phyloP scores from a whole-genome alignment of 2,888 invertebrate species.

The Philopedon plagiatum region DNA sequence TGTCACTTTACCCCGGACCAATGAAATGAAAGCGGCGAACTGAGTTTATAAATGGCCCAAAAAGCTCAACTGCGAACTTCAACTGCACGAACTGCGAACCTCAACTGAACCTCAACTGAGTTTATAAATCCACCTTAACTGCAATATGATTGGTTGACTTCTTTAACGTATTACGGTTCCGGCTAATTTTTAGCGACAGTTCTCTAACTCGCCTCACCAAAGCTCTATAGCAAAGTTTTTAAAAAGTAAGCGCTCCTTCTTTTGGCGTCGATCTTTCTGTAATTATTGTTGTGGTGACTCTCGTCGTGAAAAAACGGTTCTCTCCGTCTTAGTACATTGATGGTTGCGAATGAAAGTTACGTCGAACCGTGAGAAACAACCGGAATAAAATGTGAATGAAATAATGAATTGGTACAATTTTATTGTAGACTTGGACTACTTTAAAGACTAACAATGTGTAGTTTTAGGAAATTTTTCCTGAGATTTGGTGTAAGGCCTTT shows the following conservation, averaged over 20 bases:
- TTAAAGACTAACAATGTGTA: slow-evolving; percentile 3
- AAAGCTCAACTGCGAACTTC: too few species aligned
- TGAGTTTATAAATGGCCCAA: too few species aligned
- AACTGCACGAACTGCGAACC: too few species aligned
- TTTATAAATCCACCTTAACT: too few species aligned
- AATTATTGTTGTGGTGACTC: slow-evolving; percentile 49
- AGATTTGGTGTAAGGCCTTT: slow-evolving; percentile 1
- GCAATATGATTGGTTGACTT: too few species aligned
- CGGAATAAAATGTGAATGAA: slow-evolving; percentile 32
- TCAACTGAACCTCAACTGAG: too few species aligned
- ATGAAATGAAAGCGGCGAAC: too few species aligned
- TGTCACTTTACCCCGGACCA: too few species aligned
- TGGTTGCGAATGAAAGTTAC: slow-evolving; percentile 39
- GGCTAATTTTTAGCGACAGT: background rate
- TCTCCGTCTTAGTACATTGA: slow-evolving; percentile 13
- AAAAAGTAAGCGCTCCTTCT: slow-evolving; percentile 56
- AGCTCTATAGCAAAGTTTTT: slow-evolving; percentile 53
- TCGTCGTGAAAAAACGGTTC: slow-evolving; percentile 34
- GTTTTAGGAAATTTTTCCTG: background rate
- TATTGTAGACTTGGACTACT: background rate
- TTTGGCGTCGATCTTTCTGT: slow-evolving; percentile 40
- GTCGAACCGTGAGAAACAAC: slow-evolving; percentile 27
- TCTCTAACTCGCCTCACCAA: slow-evolving; percentile 24
- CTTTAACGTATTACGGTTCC: background rate
- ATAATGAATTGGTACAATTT: background rate